phyloP scores from a whole-genome alignment of 2,797 vertebrate species.

The Eulemur albifrons region DNA sequence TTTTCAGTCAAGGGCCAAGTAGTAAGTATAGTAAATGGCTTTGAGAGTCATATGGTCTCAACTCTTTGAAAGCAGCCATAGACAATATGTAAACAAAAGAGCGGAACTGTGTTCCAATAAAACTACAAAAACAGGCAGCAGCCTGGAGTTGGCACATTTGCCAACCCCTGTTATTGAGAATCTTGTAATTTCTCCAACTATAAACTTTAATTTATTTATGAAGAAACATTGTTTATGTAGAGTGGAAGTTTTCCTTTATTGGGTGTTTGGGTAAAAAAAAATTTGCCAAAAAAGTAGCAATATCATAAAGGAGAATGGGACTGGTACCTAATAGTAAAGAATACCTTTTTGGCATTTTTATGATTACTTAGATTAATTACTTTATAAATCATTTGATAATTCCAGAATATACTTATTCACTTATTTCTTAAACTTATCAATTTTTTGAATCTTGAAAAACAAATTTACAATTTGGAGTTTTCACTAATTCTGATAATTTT shows the following conservation, averaged over 20 bases:
- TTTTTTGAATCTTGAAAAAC: constrained; percentile 55
- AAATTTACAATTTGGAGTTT: constrained; percentile 33
- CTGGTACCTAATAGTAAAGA: constrained; percentile 10
- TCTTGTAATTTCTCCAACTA: constrained; percentile 51
- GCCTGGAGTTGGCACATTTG: constrained; percentile 32
- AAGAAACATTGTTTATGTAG: background rate
- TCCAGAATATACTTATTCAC: background rate
- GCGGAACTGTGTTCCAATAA: background rate
- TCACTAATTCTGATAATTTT: constrained; percentile 23
- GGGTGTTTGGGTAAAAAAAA: constrained; percentile 3
- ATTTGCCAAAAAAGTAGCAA: background rate
- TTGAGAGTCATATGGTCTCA: constrained; percentile 45
- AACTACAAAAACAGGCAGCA: background rate
- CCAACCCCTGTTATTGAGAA: background rate
- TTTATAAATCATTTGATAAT: constrained; percentile 26
- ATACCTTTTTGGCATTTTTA: constrained; percentile 15
- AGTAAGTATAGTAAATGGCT: constrained; percentile 32
- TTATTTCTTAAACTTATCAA: constrained; percentile 2
- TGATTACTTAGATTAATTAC: constrained; percentile 34
- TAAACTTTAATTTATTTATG: constrained; percentile 34
- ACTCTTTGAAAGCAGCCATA: constrained; percentile 31
- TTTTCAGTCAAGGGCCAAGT: background rate
- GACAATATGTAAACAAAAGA: constrained; percentile 48
- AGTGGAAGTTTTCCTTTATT: constrained; percentile 29
- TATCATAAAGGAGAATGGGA: constrained; percentile 6